Conservation (phyloP, 2,113 vertebrate genomes). For the Gavialis gangeticus region DNA sequence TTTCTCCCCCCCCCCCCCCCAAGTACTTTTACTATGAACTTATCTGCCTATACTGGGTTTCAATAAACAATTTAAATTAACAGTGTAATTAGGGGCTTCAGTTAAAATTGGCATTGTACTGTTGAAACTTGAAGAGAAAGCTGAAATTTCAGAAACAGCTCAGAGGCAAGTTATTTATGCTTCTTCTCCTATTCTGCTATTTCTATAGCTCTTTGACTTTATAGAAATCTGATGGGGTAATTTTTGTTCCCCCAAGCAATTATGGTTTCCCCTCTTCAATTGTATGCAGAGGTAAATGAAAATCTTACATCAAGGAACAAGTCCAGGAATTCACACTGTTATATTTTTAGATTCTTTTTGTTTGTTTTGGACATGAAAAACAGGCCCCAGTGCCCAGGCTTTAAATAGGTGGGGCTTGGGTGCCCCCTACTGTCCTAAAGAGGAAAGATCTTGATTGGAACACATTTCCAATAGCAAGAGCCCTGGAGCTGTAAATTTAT, state of each 20-base stretch:
- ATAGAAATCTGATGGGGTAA: background rate
- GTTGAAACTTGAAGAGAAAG: slow-evolving; percentile 39
- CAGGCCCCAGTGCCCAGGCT: background rate
- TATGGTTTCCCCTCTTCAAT: background rate
- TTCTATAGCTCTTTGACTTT: background rate
- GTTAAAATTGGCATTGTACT: background rate
- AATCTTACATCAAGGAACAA: background rate
- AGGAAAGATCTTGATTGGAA: background rate
- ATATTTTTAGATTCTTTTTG: background rate
- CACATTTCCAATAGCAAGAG: background rate
- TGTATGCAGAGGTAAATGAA: background rate
- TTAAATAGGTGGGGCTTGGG: background rate
- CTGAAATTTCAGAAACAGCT: slow-evolving; percentile 33
- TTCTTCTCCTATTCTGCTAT: background rate
- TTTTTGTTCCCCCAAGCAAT: background rate
- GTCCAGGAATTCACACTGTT: background rate
- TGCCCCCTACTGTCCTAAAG: slow-evolving; percentile 54
- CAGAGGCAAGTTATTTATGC: slow-evolving; percentile 9
- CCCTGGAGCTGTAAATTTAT: background rate
- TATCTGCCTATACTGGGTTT: background rate
- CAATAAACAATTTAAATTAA: background rate
- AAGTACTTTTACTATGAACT: background rate
- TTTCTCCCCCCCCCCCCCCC: no score
- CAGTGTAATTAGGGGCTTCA: slow-evolving; percentile 11
- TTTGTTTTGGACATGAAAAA: slow-evolving; percentile 10